Percentiles rank a stretch among this genome's conserved stretches.
Evolutionary conservation across 2,797 vertebrate species (phyloP).

Genomic region (Tamandua tetradactyla): DNA sequence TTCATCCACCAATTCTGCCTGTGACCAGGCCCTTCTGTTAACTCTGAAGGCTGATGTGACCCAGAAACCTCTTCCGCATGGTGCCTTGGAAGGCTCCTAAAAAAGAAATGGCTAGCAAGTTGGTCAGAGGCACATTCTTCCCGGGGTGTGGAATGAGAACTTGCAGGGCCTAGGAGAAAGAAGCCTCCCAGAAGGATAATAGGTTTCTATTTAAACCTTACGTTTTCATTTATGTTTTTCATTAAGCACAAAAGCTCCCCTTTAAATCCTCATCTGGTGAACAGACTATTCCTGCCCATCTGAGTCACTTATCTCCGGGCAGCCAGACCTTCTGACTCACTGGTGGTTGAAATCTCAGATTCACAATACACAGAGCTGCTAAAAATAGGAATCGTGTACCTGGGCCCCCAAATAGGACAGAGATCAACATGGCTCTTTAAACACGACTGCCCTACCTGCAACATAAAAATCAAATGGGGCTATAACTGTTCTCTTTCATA

Average conservation of each 20-base stretch:
- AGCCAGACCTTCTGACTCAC: slow-evolving; percentile 86
- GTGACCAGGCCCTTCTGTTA: neutral
- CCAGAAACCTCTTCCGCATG: slow-evolving; percentile 43
- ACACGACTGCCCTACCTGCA: slow-evolving; percentile 51
- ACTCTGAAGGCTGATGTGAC: neutral
- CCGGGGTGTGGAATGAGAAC: slow-evolving; percentile 43
- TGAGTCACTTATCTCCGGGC: slow-evolving; percentile 84
- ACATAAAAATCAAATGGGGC: slow-evolving; percentile 54
- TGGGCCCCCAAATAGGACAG: slow-evolving; percentile 65
- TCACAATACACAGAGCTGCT: slow-evolving; percentile 80
- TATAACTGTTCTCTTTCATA: neutral
- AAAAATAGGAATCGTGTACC: slow-evolving; percentile 82
- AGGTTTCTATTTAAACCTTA: slow-evolving; percentile 79
- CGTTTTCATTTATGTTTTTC: slow-evolving; percentile 79
- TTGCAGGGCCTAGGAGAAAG: slow-evolving; percentile 49
- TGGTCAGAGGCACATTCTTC: slow-evolving; percentile 35
- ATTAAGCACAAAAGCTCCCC: slow-evolving; percentile 76
- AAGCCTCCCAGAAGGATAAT: slow-evolving; percentile 72
- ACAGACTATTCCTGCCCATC: slow-evolving; percentile 83
- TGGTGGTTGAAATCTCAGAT: slow-evolving; percentile 81
- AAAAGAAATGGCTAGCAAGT: slow-evolving; percentile 44
- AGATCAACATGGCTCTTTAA: slow-evolving; percentile 74
- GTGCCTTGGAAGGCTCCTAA: neutral
- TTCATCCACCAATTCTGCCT: neutral
- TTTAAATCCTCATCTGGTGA: slow-evolving; percentile 77